A percentile compares a stretch with the other conserved stretches of the same genome.
Evolutionary conservation across 2,888 invertebrate species (phyloP).

Genomic region (Athalia cordata): DNA sequence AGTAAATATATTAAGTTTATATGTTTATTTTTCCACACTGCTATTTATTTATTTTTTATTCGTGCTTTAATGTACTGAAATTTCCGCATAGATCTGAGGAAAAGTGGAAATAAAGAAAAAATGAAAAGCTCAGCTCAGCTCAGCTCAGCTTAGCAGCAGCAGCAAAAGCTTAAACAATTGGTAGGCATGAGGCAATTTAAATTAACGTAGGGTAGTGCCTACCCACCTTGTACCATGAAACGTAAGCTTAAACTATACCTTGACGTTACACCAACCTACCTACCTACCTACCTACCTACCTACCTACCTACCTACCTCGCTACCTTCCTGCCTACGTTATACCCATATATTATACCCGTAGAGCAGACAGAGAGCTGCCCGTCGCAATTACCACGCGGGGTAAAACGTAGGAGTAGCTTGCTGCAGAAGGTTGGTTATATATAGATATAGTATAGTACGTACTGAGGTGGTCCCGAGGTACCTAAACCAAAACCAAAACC

Average conservation of each 20-base stretch:
- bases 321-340: too few species aligned
- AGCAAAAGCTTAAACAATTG: not conserved
- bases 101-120: not conserved
- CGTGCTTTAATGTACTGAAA: not conserved
- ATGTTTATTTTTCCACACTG: not conserved
- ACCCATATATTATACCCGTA: too few species aligned
- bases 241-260: too few species aligned
- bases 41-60: not conserved
- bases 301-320: too few species aligned
- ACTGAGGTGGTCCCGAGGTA: too few species aligned
- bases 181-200: not conserved
- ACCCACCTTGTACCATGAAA: not conserved
- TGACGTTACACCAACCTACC: too few species aligned
- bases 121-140: not conserved
- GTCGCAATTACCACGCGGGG: constrained; percentile 8
- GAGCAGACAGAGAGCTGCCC: not conserved
- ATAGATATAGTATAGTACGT: too few species aligned
- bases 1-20: not conserved
- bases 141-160: too few species aligned
- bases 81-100: not conserved
- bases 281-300: too few species aligned
- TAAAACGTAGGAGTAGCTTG: too few species aligned
- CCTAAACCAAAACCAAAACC: too few species aligned
- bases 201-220: not conserved
- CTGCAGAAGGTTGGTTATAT: too few species aligned